Base-by-base conservation (phyloP, 2,888 invertebrate species). In the Rotaria sp. region DNA sequence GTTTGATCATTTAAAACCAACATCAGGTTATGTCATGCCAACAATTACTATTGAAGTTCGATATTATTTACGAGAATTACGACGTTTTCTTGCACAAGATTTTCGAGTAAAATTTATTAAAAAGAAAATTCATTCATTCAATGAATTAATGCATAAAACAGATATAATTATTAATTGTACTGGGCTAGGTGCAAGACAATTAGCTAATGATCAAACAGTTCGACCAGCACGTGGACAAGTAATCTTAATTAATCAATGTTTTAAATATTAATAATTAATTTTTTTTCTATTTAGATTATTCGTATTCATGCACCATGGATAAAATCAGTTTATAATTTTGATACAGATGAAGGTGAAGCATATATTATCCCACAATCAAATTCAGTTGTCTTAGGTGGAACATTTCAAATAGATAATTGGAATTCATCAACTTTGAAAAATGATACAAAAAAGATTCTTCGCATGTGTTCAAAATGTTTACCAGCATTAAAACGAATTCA, bases 271-370 rank as follows among this genome's bases (percentile, higher is more conserved):
- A 57, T 3, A 45, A 10, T 48, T 48, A n/a, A n/a, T 57, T 57
- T 1, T n/a, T 13, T 2, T 57, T 57, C 8, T n/a, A 2, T n/a
- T 59, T 59, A 59, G 59, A 30, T 59, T 24, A 75, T 75, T 75
- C 75, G 75, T 75, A 30, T 75, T 41, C 26, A 75, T 41, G 75
- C 75, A 75, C 41, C 75, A 41, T 75, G 75, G 75, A 75, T 75
- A 13, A 75, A 75, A 75, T 38, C 38, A 21, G 18, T 21, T 21
- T 75, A 75, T 41, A 7, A 3, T 4, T 75, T 75, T 75, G 35
- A 35, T 41, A 75, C 35, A 7, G 24, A 75, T 41, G 75, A 75
- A 7, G 75, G 75, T 2, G 5, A 3, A 24, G 75, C 8, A 41
- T 38, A 75, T 75, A 35, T 75, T 41, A 75, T 75, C 1, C 75